Evolutionary conservation across 1,140 invertebrate genomes (phyloP), one percentile per base, ranked within the genome.

Genomic region (Drosophila obscura): DNA sequence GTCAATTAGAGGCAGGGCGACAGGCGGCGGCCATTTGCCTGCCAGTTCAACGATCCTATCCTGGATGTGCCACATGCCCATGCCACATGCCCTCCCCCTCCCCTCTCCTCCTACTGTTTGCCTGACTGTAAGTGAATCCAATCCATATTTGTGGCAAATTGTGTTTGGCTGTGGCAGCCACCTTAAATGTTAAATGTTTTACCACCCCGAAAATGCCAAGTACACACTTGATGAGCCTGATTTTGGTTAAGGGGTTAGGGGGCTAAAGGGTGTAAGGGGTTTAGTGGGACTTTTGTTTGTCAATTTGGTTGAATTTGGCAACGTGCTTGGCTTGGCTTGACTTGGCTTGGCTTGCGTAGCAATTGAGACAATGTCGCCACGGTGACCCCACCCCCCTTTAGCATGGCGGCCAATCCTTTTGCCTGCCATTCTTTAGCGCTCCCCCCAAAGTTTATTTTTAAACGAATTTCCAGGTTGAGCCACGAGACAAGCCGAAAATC

Each of bases 231-330:
- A 81, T 81, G 73, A 68, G 73, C 73, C 67, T 43, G 51, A 73
- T 73, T 77, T 80, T 53, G 55, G 26, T 35, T 50, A 55, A 24
- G 0, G 15, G 28, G 35, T 26, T 55, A 19, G 2, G 19, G 19
- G 19, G 19, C 11, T 9, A 5, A 19, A 1, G 19, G 1, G 16
- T 16, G 0, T 16, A 16, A 16, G 16, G 16, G 19, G 19, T 19
- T 19, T 19, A 19, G 6, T 16, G 16, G 50, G 41, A 28, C 45
- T 75, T 72, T 81, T 87, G 78, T 85, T 85, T 87, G 83, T 82
- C 82, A 85, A 87, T 85, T 85, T 87, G 74, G 45, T 24, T 63
- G 68, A 68, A 75, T 78, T 81, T 69, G 43, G 74, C 52, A 84
- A 73, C 67, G 66, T 71, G 73, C 73, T 63, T 65, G 68, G 28